Percentiles rank a stretch among this genome's conserved stretches.
These are phyloP conservation scores for Epicampocera succincta DNA, from an alignment of 2,888 invertebrate genomes.

Conservation along the genomic window DNA sequence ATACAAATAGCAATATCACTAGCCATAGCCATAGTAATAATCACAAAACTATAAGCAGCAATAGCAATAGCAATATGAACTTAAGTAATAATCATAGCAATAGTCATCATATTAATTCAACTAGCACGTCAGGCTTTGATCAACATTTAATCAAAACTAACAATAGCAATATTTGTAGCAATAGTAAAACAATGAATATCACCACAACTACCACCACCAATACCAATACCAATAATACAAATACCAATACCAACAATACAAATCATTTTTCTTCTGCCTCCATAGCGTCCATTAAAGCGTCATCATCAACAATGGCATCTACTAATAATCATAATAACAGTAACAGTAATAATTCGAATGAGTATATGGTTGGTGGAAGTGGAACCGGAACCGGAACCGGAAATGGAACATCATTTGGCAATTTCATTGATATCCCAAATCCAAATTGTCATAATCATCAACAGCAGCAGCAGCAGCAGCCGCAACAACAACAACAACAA, in stretches of 20 bases:
- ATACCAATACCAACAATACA: slow-evolving; percentile 67
- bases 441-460: slow-evolving; percentile 67
- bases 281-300: slow-evolving; percentile 63
- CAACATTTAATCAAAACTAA: slow-evolving; percentile 63
- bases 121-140: slow-evolving; percentile 65
- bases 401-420: slow-evolving; percentile 75
- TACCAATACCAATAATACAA: slow-evolving; percentile 59
- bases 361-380: slow-evolving; percentile 73
- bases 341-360: slow-evolving; percentile 74
- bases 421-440: slow-evolving; percentile 62
- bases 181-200: slow-evolving; percentile 63
- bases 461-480: slow-evolving; percentile 70
- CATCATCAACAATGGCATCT: slow-evolving; percentile 68
- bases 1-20: slow-evolving; percentile 69
- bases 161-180: slow-evolving; percentile 70
- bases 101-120: slow-evolving; percentile 68
- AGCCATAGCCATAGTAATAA: slow-evolving; percentile 70
- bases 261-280: slow-evolving; percentile 70
- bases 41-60: slow-evolving; percentile 68
- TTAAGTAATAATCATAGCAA: slow-evolving; percentile 71
- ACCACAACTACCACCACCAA: slow-evolving; percentile 69
- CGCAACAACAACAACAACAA: slow-evolving; percentile 66
- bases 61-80: slow-evolving; percentile 74
- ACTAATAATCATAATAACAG: slow-evolving; percentile 45
- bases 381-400: slow-evolving; percentile 76